A percentile compares a stretch with the other conserved stretches of the same genome.
phyloP scores from a whole-genome alignment of 1,140 invertebrate genomes.

The Apis florea region DNA sequence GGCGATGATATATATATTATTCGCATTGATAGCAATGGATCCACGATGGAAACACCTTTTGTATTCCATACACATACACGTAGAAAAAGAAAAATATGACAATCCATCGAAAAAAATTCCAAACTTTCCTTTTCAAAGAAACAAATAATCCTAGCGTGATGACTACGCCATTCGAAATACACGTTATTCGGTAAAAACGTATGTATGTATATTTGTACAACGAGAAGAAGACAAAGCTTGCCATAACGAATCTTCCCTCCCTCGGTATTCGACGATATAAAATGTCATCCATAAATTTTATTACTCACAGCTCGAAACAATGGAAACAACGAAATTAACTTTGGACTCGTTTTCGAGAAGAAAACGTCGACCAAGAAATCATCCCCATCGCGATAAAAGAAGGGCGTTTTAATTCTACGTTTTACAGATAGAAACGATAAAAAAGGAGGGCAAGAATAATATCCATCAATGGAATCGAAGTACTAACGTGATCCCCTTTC shows the following conservation, averaged over 20 bases:
- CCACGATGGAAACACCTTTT: neutral
- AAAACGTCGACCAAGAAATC: conserved; percentile 8
- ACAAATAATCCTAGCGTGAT: neutral
- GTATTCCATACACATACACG: neutral
- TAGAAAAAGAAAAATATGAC: neutral
- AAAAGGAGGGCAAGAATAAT: conserved; percentile 52
- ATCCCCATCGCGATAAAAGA: conserved; percentile 7
- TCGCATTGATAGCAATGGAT: neutral
- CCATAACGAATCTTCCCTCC: neutral
- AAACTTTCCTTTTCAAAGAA: neutral
- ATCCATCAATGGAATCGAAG: conserved; percentile 11
- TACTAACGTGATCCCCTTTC: conserved; percentile 42
- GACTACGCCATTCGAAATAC: neutral
- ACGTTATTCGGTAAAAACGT: neutral
- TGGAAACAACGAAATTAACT: conserved; percentile 37
- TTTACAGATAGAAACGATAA: conserved; percentile 61
- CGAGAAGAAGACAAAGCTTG: neutral
- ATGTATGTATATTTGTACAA: neutral
- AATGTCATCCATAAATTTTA: conserved; percentile 16
- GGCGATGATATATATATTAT: neutral
- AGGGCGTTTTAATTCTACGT: conserved; percentile 27
- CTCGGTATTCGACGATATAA: neutral
- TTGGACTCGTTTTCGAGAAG: neutral
- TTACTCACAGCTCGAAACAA: conserved; percentile 1
- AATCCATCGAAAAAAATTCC: neutral